A percentile compares a stretch with the other conserved stretches of the same genome.
These are phyloP conservation scores for Bemisia tabaci DNA, from an alignment of 1,140 invertebrate genomes.

Conservation along the genomic window DNA sequence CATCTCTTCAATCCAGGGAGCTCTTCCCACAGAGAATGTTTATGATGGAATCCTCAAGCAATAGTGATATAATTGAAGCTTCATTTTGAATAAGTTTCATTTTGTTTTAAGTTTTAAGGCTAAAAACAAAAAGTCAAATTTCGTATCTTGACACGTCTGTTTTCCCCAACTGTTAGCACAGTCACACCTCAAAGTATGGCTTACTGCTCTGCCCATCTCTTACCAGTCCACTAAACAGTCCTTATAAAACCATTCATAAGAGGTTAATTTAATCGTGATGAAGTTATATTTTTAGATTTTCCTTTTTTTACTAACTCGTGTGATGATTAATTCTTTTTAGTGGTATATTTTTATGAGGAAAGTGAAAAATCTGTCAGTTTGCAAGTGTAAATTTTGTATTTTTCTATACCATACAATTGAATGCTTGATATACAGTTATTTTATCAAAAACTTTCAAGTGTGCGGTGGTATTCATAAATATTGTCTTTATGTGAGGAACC, in stretches of 20 bases:
- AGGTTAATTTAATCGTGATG: background rate
- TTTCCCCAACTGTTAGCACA: background rate
- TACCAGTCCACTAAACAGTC: background rate
- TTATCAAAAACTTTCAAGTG: background rate
- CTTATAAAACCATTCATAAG: background rate
- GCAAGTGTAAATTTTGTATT: background rate
- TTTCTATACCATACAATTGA: background rate
- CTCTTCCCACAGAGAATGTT: too few relatives aligned
- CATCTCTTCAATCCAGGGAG: too few relatives aligned
- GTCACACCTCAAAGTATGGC: too few relatives aligned
- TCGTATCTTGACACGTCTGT: background rate
- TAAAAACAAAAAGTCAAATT: background rate
- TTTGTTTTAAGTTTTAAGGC: background rate
- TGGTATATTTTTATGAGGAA: background rate
- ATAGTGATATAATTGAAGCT: too few relatives aligned
- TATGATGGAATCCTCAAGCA: too few relatives aligned
- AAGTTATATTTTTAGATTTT: slow-evolving; percentile 1
- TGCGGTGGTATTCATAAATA: background rate
- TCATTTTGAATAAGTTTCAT: background rate
- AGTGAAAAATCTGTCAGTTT: background rate
- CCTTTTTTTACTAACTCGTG: background rate
- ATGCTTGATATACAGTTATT: background rate
- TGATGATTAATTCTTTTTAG: background rate
- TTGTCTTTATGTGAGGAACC: background rate
- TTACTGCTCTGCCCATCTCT: too few relatives aligned